Base-by-base conservation (phyloP, 2,797 vertebrate genomes). In the Dendrocincla tyrannina region DNA sequence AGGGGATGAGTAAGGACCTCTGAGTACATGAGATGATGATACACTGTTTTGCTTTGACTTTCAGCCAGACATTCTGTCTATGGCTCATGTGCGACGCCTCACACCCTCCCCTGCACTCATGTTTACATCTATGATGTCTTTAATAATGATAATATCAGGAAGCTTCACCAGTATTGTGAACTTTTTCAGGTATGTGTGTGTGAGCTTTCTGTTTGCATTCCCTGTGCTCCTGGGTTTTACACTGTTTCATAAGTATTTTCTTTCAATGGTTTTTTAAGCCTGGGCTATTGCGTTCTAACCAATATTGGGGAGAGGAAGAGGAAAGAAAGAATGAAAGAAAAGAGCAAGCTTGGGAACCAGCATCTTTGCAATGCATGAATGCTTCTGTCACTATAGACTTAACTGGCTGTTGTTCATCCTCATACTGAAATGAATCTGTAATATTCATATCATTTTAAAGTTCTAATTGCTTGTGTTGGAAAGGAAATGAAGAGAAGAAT, bases 51-150 rank as follows among this genome's bases (percentile, higher is more conserved):
- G 30, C 70, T 96, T 92, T 94, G 74, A 83, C 89, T 97, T 94
- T 27, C 86, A 99, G 99, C 99, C 99, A 73, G 98, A 97, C 28
- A 98, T 99, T 78, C 97, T 99, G 76, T 98, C 99, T 35, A 99
- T 99, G 99, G 98, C 98, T 89, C 98, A 99, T 1, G 95, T 99
- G 81, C 97, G 67, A 35, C 80, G 94, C 81, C 98, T 99, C 93
- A 99, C 98, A 7, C 99, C 99, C 3, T 98, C 98, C 56, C 99
- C 99, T 41, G 99, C 98, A 4, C 97, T 99, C 55, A 98, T 99
- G 82, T 99, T 99, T 93, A 99, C 98, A 18, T 98, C 98, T 2
- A 44, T 93, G 0, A 47, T 99, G 85, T 98, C 99, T n/a, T 97
- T 99, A 79, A 70, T 99, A 59, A 98, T 99, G 94, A 96, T 99